Base-by-base conservation (phyloP, 35 echinoderm and acorn worm genomes). In the Ophioderma brevispina region DNA sequence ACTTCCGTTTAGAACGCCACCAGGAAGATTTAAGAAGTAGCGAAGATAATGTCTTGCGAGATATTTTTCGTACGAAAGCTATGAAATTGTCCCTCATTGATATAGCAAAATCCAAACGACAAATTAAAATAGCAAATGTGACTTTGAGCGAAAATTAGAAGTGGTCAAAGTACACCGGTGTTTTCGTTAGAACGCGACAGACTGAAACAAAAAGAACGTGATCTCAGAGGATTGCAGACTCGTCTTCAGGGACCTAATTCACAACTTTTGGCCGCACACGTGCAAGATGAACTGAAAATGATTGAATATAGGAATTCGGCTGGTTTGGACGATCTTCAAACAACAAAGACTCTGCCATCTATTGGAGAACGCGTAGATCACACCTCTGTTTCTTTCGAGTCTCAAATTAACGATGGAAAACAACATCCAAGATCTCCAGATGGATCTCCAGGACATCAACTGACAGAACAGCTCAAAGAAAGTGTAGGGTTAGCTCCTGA, bases 231-330 rank as follows among this genome's bases (percentile, higher is more conserved):
- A 32, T 78, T 96, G 6, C 52, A 52, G 36, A 28, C 39, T 23
- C 70, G 80, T 75, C 82, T 96, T 31, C 42, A 86, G 46, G 94
- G 90, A 0, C 94, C 94, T 0, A 96, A 96, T 75, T 89, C 91
- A 31, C 76, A 86, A 42, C 78, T 96, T 21, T 32, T 96, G 25
- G 91, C 84, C 3, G 77, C 46, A 55, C 87, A 90, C 78, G 31
- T 96, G 42, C 35, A 63, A 1, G 82, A 92, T 32, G 94, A 96
- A 82, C 42, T 96, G 55, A 92, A 86, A 39, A 82, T 56, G 4
- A 92, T 96, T 21, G 87, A 90, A 38, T 81, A 40, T 76, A 81
- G 86, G n/a, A 46, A 78, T 25, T 36, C 49, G 40, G n/a, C 25
- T 55, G 84, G 79, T 46, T 46, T 46, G 17, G 17, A 46, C 17